Evolutionary conservation across 2,113 vertebrate species (phyloP), one percentile per base, ranked within the genome.

Genomic region (Phaethon lepturus): DNA sequence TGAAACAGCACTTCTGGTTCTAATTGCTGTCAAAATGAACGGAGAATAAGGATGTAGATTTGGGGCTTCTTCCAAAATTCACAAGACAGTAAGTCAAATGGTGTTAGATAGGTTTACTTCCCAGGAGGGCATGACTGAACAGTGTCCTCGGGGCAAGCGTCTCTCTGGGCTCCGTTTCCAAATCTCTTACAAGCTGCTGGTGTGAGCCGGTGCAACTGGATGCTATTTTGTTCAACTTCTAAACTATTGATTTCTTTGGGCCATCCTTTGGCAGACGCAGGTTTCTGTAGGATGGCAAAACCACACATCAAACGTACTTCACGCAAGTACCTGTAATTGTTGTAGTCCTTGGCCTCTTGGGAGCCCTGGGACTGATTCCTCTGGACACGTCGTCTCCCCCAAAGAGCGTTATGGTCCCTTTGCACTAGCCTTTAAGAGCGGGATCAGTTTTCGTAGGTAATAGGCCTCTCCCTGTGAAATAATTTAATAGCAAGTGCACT

Each of bases 381-480:
- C 50, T 3, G 44, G 92, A 8, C 50, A 9, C 0, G 0, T 29
- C 3, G 4, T 50, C 79, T 67, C 40, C 49, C 44, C 18, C 26
- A 15, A 19, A 62, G 60, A 87, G 19, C 68, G 44, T 72, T 81
- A 16, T 53, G 75, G 68, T 53, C 44, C 68, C 80, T 92, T 87
- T 89, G 83, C 64, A 18, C 18, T n/a, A 33, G 24, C 56, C 44
- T 94, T 56, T 86, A 74, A 62, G 82, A 88, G 76, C 79, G 78
- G 31, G 35, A 93, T 74, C 56, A 35, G 92, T 75, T 84, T 93
- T 90, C 59, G 52, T 18, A 88, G 86, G 47, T 77, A 91, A 73
- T 29, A 67, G 67, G 63, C 31, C 72, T 95, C 82, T 88, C 88
- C 86, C 78, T 80, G 72, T 74, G 94, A 84, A 92, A 90, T 93